Percentiles rank a stretch among this genome's conserved stretches.
These are phyloP conservation scores for Tenthredo amoena DNA, from an alignment of 2,888 invertebrate genomes.

Conservation along the genomic window DNA sequence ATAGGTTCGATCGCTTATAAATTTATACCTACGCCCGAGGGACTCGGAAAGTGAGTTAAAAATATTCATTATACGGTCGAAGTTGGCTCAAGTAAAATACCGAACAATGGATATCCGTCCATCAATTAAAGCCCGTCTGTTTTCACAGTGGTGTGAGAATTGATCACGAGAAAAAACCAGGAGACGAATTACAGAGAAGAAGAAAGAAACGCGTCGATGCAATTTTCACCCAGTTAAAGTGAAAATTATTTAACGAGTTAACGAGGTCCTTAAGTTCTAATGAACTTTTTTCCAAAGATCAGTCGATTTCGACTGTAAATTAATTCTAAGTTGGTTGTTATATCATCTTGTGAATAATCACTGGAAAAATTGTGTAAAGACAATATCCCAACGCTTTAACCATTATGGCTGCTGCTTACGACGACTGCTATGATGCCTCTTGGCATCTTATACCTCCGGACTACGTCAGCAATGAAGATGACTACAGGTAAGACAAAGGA, in stretches of 20 bases:
- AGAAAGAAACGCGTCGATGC: neutral
- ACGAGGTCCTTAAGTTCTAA: conserved; percentile 54
- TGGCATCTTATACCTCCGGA: conserved; percentile 87
- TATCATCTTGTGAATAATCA: neutral
- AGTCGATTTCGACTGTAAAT: conserved; percentile 61
- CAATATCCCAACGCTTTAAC: neutral
- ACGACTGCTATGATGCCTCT: conserved; percentile 83
- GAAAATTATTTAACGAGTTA: neutral
- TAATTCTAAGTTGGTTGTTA: neutral
- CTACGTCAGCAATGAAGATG: conserved; percentile 85
- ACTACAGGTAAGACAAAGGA: conserved; percentile 81
- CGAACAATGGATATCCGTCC: neutral
- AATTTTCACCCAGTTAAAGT: neutral
- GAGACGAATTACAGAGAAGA: neutral
- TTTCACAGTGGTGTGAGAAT: neutral
- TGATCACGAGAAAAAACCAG: neutral
- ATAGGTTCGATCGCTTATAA: conserved; percentile 39
- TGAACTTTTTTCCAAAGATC: conserved; percentile 62
- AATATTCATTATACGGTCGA: neutral
- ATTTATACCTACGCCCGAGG: neutral
- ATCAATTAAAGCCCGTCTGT: neutral
- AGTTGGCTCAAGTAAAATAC: neutral
- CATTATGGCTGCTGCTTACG: conserved; percentile 81
- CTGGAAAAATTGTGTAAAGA: neutral
- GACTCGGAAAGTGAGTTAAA: neutral